Evolutionary conservation across 2,888 invertebrate genomes (phyloP).

Genomic region (Micoletzkya japonica): DNA sequence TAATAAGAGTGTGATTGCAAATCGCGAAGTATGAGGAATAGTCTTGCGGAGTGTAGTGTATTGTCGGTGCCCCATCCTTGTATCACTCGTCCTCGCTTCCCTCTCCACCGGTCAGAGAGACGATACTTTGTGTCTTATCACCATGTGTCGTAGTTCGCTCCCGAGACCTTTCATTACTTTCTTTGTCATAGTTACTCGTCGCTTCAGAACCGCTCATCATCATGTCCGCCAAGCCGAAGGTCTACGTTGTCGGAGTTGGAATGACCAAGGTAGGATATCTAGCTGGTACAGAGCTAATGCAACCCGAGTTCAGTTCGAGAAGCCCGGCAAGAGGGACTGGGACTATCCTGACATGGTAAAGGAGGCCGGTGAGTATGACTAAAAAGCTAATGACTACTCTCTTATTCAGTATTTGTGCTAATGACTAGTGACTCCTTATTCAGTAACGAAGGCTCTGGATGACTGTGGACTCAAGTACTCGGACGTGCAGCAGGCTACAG

Average conservation of each 20-base stretch:
- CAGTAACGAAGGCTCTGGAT: slow-evolving; percentile 76
- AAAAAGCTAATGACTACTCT: slow-evolving; percentile 6
- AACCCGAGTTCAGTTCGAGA: slow-evolving; percentile 75
- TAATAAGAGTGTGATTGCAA: too few species aligned
- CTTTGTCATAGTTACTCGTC: too few species aligned
- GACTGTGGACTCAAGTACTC: slow-evolving; percentile 63
- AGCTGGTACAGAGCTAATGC: not conserved
- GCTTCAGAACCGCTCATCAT: too few species aligned
- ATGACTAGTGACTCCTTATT: slow-evolving; percentile 30
- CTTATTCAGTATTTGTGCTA: not conserved
- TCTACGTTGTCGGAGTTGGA: slow-evolving; percentile 62
- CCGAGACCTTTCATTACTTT: too few species aligned
- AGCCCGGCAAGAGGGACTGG: slow-evolving; percentile 79
- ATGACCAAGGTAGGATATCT: slow-evolving; percentile 52
- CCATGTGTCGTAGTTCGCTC: too few species aligned
- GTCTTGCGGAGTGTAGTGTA: too few species aligned
- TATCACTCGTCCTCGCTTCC: too few species aligned
- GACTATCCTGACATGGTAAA: slow-evolving; percentile 95
- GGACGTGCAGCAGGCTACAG: slow-evolving; percentile 84
- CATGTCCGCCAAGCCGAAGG: slow-evolving; percentile 60
- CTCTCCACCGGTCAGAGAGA: too few species aligned
- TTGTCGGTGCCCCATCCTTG: too few species aligned
- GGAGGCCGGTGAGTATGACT: slow-evolving; percentile 74
- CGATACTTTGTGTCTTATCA: too few species aligned
- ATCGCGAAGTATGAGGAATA: too few species aligned